Evolutionary conservation across 2,888 invertebrate genomes (phyloP).

Genomic region (Drosophila robusta): DNA sequence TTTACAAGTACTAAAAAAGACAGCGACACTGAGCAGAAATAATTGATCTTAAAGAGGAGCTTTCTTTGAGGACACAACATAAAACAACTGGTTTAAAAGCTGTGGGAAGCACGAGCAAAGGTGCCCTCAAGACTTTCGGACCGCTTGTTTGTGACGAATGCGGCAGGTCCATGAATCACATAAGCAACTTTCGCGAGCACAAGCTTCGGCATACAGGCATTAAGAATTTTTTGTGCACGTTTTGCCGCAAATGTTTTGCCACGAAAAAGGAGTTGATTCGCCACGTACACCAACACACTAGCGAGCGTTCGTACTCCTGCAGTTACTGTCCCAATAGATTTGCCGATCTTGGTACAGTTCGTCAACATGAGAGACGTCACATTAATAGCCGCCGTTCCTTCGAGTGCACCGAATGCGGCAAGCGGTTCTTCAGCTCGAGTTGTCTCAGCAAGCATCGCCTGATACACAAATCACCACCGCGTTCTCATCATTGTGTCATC

Average conservation of each 20-base stretch:
- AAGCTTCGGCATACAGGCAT: conserved; percentile 30
- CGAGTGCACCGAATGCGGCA: conserved; percentile 67
- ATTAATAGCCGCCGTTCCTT: conserved; percentile 74
- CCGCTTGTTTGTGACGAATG: neutral
- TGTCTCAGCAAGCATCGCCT: conserved; percentile 70
- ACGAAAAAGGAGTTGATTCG: conserved; percentile 41
- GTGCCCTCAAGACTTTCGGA: neutral
- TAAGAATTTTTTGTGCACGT: conserved; percentile 35
- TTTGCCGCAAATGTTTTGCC: conserved; percentile 42
- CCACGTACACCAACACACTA: conserved; percentile 15
- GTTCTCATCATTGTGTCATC: conserved; percentile 4
- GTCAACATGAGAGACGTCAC: neutral
- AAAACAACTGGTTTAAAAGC: neutral
- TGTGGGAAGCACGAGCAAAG: neutral
- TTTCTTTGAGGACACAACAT: neutral
- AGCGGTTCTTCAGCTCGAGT: conserved; percentile 73
- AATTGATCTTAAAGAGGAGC: neutral
- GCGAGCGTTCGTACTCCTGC: neutral
- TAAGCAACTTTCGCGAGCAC: conserved; percentile 40
- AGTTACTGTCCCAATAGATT: neutral
- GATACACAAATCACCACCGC: conserved; percentile 19
- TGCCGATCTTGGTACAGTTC: neutral
- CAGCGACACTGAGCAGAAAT: neutral
- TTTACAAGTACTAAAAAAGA: neutral
- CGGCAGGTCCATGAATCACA: conserved; percentile 13